Percentiles rank a stretch among this genome's conserved stretches.
These are phyloP conservation scores for Tinamus guttatus DNA, from an alignment of 2,113 vertebrate genomes.

Conservation along the genomic window DNA sequence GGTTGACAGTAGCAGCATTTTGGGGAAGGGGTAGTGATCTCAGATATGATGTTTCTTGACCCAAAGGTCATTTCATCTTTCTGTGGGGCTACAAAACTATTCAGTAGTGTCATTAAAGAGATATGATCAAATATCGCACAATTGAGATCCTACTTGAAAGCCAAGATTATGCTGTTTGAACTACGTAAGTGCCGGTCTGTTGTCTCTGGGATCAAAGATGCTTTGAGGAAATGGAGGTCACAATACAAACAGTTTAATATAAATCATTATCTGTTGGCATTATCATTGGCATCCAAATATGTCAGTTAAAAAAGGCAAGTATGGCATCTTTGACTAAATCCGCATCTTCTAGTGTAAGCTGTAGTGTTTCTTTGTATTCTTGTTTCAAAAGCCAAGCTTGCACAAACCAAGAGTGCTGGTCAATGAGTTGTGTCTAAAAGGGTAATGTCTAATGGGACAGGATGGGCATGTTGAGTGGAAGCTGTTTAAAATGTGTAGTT, in stretches of 20 bases:
- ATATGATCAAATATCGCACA: neutral
- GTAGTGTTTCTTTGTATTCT: neutral
- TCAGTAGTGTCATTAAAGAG: neutral
- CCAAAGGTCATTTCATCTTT: neutral
- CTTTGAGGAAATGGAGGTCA: neutral
- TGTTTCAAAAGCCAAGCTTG: neutral
- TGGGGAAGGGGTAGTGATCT: neutral
- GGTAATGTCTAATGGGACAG: neutral
- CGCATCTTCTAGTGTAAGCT: neutral
- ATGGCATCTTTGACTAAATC: neutral
- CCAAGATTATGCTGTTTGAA: neutral
- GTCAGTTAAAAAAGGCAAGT: neutral
- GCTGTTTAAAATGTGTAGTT: neutral
- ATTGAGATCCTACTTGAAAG: neutral
- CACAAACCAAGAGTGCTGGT: neutral
- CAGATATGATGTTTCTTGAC: accelerated
- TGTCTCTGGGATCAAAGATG: neutral
- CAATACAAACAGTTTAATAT: neutral
- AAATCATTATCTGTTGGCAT: neutral
- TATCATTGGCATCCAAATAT: neutral
- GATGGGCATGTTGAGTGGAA: neutral
- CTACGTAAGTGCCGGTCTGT: neutral
- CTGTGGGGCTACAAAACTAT: neutral
- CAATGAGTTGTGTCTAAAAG: neutral
- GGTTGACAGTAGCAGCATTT: neutral